These are phyloP conservation scores for Neoaliturus tenellus DNA, from an alignment of 2,888 invertebrate genomes.

Conservation along the genomic window DNA sequence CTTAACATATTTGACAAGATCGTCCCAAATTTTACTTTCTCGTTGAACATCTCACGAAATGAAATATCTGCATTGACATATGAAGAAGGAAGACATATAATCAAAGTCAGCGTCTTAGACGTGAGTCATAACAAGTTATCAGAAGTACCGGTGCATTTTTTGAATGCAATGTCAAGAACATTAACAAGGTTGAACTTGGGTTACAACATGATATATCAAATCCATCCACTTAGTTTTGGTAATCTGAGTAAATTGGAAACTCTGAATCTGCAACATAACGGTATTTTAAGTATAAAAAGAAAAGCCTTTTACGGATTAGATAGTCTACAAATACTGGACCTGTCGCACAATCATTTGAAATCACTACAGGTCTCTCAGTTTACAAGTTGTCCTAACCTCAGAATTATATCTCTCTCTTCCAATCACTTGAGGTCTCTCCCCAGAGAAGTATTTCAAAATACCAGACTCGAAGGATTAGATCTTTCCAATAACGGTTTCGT, in stretches of 20 bases:
- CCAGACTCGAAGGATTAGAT: constrained; percentile 87
- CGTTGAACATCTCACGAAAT: constrained; percentile 87
- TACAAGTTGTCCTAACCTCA: constrained; percentile 83
- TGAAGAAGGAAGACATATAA: constrained; percentile 72
- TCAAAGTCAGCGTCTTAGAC: constrained; percentile 83
- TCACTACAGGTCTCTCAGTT: constrained; percentile 89
- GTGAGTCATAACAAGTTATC: constrained; percentile 81
- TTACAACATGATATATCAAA: constrained; percentile 82
- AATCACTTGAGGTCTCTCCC: constrained; percentile 85
- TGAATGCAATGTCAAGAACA: constrained; percentile 79
- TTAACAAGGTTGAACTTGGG: constrained; percentile 83
- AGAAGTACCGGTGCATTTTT: constrained; percentile 79
- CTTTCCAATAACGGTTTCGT: constrained; percentile 86
- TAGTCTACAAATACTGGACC: constrained; percentile 85
- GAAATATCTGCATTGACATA: constrained; percentile 74
- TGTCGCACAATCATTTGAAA: constrained; percentile 85
- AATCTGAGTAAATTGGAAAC: constrained; percentile 83
- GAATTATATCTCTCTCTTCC: constrained; percentile 83
- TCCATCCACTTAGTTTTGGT: constrained; percentile 86
- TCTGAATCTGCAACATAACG: constrained; percentile 84
- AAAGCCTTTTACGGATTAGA: constrained; percentile 86
- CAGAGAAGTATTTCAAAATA: constrained; percentile 87
- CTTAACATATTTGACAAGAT: constrained; percentile 82
- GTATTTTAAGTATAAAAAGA: constrained; percentile 82
- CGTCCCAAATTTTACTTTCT: constrained; percentile 80